Percentiles rank a stretch among this genome's conserved stretches.
These are phyloP conservation scores for Drosophila gunungcola DNA, from an alignment of 1,140 invertebrate species.

Conservation along the genomic window DNA sequence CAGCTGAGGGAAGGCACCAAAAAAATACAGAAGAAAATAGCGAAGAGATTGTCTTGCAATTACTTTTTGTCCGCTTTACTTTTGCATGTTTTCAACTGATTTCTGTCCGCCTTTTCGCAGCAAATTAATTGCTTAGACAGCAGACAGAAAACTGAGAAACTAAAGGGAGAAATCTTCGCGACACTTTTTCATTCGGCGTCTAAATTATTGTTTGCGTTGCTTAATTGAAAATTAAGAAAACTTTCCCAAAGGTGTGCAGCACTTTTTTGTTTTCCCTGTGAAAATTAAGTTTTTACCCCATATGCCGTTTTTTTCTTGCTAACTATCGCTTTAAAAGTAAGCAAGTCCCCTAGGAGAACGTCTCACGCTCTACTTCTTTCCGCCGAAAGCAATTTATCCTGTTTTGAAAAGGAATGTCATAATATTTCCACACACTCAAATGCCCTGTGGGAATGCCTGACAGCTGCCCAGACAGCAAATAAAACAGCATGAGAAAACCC, in stretches of 20 bases:
- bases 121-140: conserved; percentile 74
- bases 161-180: conserved; percentile 20
- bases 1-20: conserved; percentile 48
- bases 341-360: conserved; percentile 9
- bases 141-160: conserved; percentile 52
- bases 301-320: background rate
- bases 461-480: conserved; percentile 40
- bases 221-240: conserved; percentile 77
- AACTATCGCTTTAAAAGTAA: conserved; percentile 27
- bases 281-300: conserved; percentile 20
- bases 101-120: conserved; percentile 66
- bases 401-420: conserved; percentile 49
- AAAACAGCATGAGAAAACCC: conserved; percentile 16
- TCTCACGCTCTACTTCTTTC: conserved; percentile 35
- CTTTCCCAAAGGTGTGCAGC: conserved; percentile 24
- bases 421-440: conserved; percentile 39
- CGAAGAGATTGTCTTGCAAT: conserved; percentile 54
- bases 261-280: conserved; percentile 25
- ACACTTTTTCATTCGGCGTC: conserved; percentile 45
- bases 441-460: conserved; percentile 44
- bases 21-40: conserved; percentile 16
- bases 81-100: conserved; percentile 59
- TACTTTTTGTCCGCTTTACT: conserved; percentile 67
- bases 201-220: conserved; percentile 71
- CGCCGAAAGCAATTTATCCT: conserved; percentile 41